These are phyloP conservation scores for Drosophila mojavensis DNA, from an alignment of 1,140 invertebrate species.

Conservation along the genomic window DNA sequence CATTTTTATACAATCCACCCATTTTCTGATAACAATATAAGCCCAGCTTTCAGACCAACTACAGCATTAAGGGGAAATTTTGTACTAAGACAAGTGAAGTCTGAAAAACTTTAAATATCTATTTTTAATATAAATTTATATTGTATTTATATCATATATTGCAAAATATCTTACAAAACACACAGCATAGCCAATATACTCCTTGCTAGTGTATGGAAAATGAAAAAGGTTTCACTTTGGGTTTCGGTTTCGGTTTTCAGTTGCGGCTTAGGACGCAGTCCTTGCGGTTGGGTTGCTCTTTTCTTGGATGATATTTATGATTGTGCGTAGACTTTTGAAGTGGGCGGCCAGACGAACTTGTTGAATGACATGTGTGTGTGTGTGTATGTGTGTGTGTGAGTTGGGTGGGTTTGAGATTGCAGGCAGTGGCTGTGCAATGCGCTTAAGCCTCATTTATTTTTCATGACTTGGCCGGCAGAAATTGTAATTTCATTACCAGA, in stretches of 20 bases:
- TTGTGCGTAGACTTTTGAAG: slow-evolving; percentile 49
- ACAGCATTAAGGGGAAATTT: too few relatives aligned
- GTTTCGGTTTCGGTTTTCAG: slow-evolving; percentile 19
- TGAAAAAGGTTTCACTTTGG: slow-evolving; percentile 33
- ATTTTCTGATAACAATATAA: too few relatives aligned
- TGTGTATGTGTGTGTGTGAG: slow-evolving; percentile 14
- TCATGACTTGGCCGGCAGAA: slow-evolving; percentile 76
- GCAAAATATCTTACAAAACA: not conserved
- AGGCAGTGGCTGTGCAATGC: slow-evolving; percentile 55
- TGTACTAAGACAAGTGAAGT: too few relatives aligned
- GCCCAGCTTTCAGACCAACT: too few relatives aligned
- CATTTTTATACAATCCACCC: too few relatives aligned
- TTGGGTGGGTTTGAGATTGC: slow-evolving; percentile 48
- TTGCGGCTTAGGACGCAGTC: slow-evolving; percentile 11
- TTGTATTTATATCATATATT: not conserved
- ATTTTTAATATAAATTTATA: too few relatives aligned
- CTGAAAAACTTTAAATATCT: too few relatives aligned
- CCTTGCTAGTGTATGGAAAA: not conserved
- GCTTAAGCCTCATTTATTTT: slow-evolving; percentile 83
- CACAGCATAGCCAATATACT: not conserved
- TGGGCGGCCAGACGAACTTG: slow-evolving; percentile 44
- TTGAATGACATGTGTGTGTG: slow-evolving; percentile 47
- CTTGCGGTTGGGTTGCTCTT: slow-evolving; percentile 36
- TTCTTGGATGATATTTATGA: slow-evolving; percentile 60
- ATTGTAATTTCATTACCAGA: slow-evolving; percentile 83